A percentile compares a stretch with the other conserved stretches of the same genome.
Conservation (phyloP, 37 sponge, comb jelly and placozoan genomes). For the Ianthella basta region DNA sequence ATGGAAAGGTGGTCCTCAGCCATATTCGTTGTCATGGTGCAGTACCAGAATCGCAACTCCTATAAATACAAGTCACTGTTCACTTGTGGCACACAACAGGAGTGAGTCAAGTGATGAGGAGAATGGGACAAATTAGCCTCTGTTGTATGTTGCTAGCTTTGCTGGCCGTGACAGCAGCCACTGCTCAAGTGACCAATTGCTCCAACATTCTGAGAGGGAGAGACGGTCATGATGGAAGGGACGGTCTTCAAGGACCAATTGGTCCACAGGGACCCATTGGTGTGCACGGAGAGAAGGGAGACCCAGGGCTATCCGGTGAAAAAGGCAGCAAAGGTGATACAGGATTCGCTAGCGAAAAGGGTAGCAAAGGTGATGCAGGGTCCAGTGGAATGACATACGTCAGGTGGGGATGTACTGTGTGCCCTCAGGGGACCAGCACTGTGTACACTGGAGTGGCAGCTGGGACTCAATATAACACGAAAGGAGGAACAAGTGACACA, state of each 20-base stretch:
- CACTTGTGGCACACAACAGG: too few species aligned
- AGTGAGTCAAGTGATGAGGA: too few species aligned
- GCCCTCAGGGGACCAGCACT: constrained; percentile 6
- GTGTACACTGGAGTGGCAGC: constrained; percentile 14
- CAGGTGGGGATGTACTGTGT: constrained; percentile 24
- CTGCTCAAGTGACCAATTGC: too few species aligned
- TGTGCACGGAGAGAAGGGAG: not conserved
- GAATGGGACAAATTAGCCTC: too few species aligned
- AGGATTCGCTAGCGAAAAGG: not conserved
- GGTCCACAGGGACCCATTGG: not conserved
- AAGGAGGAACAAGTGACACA: not conserved
- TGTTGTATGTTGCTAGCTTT: too few species aligned
- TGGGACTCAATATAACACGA: not conserved
- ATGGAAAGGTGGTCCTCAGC: too few species aligned
- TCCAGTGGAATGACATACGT: constrained; percentile 6
- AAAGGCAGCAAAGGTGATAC: not conserved
- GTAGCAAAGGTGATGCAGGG: not conserved
- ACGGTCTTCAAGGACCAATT: not conserved
- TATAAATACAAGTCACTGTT: too few species aligned
- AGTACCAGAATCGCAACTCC: too few species aligned
- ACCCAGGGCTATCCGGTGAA: not conserved
- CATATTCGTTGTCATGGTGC: too few species aligned
- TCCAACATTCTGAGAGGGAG: not conserved
- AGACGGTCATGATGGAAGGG: not conserved
- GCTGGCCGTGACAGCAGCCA: too few species aligned